Evolutionary conservation across 35 echinoderm and acorn worm species (phyloP), one percentile per base, ranked within the genome.

Genomic region (Eucidaris tribuloides): DNA sequence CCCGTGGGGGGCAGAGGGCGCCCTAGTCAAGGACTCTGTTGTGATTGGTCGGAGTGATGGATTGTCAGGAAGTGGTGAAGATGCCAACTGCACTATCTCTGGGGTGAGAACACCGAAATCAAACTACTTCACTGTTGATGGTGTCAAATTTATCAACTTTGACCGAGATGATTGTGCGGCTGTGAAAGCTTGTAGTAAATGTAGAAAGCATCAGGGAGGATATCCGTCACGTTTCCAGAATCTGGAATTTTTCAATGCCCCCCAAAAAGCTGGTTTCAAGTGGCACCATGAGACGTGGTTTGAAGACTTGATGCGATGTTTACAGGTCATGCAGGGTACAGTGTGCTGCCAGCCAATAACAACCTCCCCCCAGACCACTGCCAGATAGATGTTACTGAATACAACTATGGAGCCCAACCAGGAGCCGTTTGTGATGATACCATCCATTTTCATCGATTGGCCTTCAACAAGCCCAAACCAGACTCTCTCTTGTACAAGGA

Each of bases 121-220:
- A 35, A 14, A 48, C 33, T 49, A 45, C 39, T 62, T 93, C 23
- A 93, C 85, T 14, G 58, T 88, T 1, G 91, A 93, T 71, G 85
- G 85, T 2, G 74, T 79, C 35, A 83, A 83, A 20, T 88, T 93
- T 74, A 88, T 93, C 71, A 93, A 93, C 49, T 93, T 93, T 71
- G 81, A 93, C 68, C 55, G 58, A 22, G 78, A 65, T 9, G 9
- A 17, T 0, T 93, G 91, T 78, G 55, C 85, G 18, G 55, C 79
- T 1, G 4, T 88, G 19, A 25, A 70, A 49, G 68, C 65, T 46
- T 88, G 91, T 58, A 57, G 78, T 31, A 68, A 88, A 46, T 88
- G 85, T 61, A 48, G 74, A 84, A 5, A 33, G 13, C 36, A 88
- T 29, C 79, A 87, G 54, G 91, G 91, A 38, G 91, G 91, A 36